phyloP scores from a whole-genome alignment of 2,797 vertebrate species.

The Tapera naevia region DNA sequence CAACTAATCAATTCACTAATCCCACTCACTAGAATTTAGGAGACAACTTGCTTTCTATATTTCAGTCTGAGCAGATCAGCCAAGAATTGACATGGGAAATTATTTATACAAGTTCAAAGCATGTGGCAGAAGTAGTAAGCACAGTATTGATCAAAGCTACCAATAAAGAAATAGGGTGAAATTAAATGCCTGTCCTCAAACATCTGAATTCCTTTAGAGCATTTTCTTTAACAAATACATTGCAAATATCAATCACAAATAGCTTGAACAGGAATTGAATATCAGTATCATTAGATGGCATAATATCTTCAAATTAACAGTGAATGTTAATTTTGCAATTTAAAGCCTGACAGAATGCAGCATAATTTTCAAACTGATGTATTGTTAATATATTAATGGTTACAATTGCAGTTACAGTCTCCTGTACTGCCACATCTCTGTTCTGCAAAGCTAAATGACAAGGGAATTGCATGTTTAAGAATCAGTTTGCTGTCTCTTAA shows the following conservation, averaged over 20 bases:
- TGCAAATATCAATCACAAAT: not conserved
- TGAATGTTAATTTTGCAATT: not conserved
- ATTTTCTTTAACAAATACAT: not conserved
- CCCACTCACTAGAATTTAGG: slow-evolving; percentile 7
- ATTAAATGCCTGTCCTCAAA: not conserved
- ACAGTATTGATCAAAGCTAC: slow-evolving; percentile 24
- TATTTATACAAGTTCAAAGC: slow-evolving; percentile 31
- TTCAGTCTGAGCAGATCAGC: not conserved
- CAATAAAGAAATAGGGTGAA: not conserved
- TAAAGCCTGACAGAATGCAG: not conserved
- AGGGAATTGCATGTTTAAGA: not conserved
- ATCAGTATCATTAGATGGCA: not conserved
- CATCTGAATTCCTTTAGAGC: not conserved
- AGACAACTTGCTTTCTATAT: not conserved
- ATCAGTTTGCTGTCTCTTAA: not conserved
- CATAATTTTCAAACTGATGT: not conserved
- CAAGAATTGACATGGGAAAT: slow-evolving; percentile 18
- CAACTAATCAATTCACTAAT: slow-evolving; percentile 55
- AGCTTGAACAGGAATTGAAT: not conserved
- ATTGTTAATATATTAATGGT: not conserved
- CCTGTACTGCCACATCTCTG: not conserved
- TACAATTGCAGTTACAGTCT: not conserved
- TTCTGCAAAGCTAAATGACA: not conserved
- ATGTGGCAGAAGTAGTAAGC: not conserved
- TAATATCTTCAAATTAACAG: not conserved